These are phyloP conservation scores for Drosophila repleta DNA, from an alignment of 1,140 invertebrate genomes.

Conservation along the genomic window DNA sequence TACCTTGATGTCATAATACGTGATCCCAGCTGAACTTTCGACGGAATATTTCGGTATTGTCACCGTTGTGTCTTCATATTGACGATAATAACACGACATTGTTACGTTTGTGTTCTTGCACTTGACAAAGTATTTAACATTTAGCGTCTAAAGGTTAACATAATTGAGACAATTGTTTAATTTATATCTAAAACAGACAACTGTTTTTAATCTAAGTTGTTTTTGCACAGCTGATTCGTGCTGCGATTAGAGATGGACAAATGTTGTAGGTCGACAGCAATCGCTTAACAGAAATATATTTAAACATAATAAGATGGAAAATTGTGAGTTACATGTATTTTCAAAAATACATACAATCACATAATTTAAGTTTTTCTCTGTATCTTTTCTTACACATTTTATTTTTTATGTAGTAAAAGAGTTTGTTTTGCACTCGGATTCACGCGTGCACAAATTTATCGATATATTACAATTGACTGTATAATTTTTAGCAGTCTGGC, in stretches of 20 bases:
- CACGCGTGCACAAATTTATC: constrained; percentile 8
- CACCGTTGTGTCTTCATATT: constrained; percentile 86
- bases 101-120: constrained; percentile 25
- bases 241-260: constrained; percentile 18
- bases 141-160: constrained; percentile 39
- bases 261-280: background rate
- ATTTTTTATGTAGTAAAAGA: background rate
- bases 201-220: constrained; percentile 15
- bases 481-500: constrained; percentile 16
- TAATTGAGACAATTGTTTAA: constrained; percentile 19
- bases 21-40: constrained; percentile 86
- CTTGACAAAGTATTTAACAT: constrained; percentile 15
- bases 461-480: background rate
- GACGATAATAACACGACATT: constrained; percentile 88
- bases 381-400: too few species aligned
- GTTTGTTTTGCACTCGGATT: background rate
- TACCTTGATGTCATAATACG: constrained; percentile 87
- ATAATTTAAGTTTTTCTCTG: background rate
- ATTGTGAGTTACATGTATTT: background rate
- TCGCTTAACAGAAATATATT: background rate
- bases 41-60: constrained; percentile 85
- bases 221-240: constrained; percentile 36
- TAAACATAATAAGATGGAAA: background rate
- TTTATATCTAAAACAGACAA: constrained; percentile 29
- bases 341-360: too few species aligned